These are phyloP conservation scores for Bimastos eiseni DNA, from an alignment of 2,888 invertebrate genomes.

Conservation along the genomic window DNA sequence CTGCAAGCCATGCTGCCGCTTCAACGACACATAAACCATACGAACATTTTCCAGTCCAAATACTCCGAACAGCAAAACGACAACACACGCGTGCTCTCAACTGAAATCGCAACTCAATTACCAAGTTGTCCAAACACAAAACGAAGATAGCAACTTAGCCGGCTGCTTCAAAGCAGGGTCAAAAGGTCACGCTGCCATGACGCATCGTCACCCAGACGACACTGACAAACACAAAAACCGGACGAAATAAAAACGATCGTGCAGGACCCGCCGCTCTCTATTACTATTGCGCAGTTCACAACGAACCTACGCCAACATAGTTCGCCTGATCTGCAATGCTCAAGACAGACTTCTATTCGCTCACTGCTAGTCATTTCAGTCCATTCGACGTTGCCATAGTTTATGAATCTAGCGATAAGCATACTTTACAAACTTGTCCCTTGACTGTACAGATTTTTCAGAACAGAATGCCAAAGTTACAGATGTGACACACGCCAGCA, in stretches of 20 bases:
- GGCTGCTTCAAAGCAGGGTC: neutral
- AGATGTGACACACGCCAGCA: neutral
- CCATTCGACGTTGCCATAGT: neutral
- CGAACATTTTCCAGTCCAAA: neutral
- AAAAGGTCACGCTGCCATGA: neutral
- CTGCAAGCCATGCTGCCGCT: neutral
- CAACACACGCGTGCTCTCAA: neutral
- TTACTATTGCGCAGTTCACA: neutral
- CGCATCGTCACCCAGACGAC: neutral
- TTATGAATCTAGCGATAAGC: neutral
- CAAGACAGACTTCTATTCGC: neutral
- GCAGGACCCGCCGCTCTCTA: neutral
- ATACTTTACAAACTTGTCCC: conserved; percentile 13
- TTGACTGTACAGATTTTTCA: neutral
- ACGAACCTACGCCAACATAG: neutral
- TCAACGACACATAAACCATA: neutral
- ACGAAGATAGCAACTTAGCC: neutral
- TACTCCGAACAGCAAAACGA: neutral
- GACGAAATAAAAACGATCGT: neutral
- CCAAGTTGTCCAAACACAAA: neutral
- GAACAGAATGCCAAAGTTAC: neutral
- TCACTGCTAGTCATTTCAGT: neutral
- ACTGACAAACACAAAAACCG: neutral
- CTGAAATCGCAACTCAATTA: neutral
- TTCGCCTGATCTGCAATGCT: neutral